Evolutionary conservation across 2,797 vertebrate species (phyloP), one percentile per base, ranked within the genome.

Genomic region (Aplochiton taeniatus): DNA sequence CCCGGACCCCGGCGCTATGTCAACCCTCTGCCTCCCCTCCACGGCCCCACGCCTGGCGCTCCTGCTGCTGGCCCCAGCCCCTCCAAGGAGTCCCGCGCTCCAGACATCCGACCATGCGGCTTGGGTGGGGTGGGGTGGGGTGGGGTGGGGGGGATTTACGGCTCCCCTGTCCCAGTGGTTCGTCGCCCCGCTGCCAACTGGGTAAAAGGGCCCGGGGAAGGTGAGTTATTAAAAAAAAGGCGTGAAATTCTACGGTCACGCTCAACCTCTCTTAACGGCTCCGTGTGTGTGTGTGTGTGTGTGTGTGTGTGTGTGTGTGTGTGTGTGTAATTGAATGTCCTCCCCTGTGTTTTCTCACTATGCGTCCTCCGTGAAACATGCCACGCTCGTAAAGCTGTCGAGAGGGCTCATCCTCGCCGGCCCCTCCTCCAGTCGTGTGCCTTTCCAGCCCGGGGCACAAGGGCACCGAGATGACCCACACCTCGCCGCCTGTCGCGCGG

Each of bases 301-400:
- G 46, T 41, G 8, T 11, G 47, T 9, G 47, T 51, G 50, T 53
- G 44, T 45, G 52, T 19, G 63, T 47, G 43, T 55, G 50, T 55
- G 42, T 47, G 31, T 17, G 49, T 51, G 41, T 44, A 58, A 19
- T 58, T 44, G n/a, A 58, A 43, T 44, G 14, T 44, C 56, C 56
- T 43, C 44, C 56, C n/a, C 56, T 16, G 57, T 45, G 42, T 51
- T 20, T 52, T 18, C 44, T 59, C 41, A 58, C 51, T 49, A 66
- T 11, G 48, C 14, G 47, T 45, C 17, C 57, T 66, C 14, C 52
- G 47, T 44, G 41, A 49, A 20, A 65, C 53, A 48, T 17, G n/a
- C 14, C 56, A 17, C 19, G 56, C 3, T 58, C 42, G 44, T 44
- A 18, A 58, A 58, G 31, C 41, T 58, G 42, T 58, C 56, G n/a